Conservation (phyloP, 2,888 invertebrate genomes). For the Hipparchia sbordonii region DNA sequence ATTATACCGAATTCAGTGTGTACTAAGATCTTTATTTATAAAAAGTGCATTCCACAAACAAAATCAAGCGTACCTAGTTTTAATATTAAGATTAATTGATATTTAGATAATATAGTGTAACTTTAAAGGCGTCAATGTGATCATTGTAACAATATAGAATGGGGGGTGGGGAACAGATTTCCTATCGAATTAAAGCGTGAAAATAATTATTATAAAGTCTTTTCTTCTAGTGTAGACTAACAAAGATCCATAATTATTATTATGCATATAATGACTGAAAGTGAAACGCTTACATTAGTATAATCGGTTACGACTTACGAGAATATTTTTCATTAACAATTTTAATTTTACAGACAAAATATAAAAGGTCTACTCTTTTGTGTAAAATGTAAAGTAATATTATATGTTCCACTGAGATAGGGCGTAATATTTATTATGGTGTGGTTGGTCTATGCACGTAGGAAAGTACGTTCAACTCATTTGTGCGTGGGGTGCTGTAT, state of each 20-base stretch:
- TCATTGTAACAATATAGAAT: conserved; percentile 58
- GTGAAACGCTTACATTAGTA: conserved; percentile 9
- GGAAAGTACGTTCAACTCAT: not conserved
- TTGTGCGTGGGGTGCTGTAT: too few relatives aligned
- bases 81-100: conserved; percentile 61
- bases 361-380: not conserved
- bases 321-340: not conserved
- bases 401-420: not conserved
- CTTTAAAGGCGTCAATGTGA: conserved; percentile 78
- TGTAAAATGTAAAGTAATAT: not conserved
- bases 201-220: conserved; percentile 3
- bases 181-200: not conserved
- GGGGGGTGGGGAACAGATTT: conserved; percentile 10
- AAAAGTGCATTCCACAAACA: conserved; percentile 78
- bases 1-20: conserved; percentile 57
- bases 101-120: conserved; percentile 64
- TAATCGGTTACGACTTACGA: not conserved
- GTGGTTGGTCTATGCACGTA: conserved; percentile 5
- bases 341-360: not conserved
- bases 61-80: conserved; percentile 72
- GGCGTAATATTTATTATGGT: not conserved
- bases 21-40: conserved; percentile 70
- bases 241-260: conserved; percentile 9
- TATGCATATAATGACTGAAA: conserved; percentile 8
- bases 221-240: conserved; percentile 14